Evolutionary conservation across 2,888 invertebrate genomes (phyloP).

Genomic region (Pachliopta kotzebuea): DNA sequence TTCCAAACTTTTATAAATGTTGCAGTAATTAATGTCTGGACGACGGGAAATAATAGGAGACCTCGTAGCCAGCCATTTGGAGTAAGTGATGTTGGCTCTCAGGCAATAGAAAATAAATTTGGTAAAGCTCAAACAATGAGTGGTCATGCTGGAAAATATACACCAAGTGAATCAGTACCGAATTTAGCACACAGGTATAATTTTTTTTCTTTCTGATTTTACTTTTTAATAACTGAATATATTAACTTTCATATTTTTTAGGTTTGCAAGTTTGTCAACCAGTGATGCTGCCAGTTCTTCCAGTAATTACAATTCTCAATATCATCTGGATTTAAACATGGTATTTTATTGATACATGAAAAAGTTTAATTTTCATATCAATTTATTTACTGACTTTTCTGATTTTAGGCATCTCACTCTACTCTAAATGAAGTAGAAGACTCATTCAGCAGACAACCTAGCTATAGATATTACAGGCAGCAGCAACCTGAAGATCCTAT

Average conservation of each 20-base stretch:
- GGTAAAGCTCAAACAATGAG: slow-evolving; percentile 88
- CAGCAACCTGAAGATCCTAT: slow-evolving; percentile 69
- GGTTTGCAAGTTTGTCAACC: slow-evolving; percentile 85
- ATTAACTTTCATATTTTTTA: slow-evolving; percentile 42
- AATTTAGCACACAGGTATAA: slow-evolving; percentile 74
- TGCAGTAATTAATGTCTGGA: slow-evolving; percentile 93
- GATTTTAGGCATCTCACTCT: slow-evolving; percentile 65
- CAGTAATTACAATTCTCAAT: slow-evolving; percentile 68
- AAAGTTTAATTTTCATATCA: neutral
- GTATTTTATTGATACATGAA: slow-evolving; percentile 38
- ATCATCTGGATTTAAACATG: slow-evolving; percentile 66
- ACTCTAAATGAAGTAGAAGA: slow-evolving; percentile 74
- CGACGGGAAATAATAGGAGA: slow-evolving; percentile 83
- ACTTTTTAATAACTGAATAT: slow-evolving; percentile 2
- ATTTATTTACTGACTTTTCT: neutral
- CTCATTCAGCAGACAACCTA: slow-evolving; percentile 72
- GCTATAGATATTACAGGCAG: slow-evolving; percentile 68
- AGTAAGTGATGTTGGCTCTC: slow-evolving; percentile 56
- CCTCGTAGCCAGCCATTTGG: slow-evolving; percentile 73
- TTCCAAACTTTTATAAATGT: too few relatives aligned
- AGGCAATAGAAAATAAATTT: slow-evolving; percentile 84
- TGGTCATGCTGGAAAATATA: slow-evolving; percentile 91
- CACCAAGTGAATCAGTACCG: slow-evolving; percentile 83
- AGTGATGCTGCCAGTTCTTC: slow-evolving; percentile 72
- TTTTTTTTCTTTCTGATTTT: neutral